Evolutionary conservation across 2,888 invertebrate genomes (phyloP).

Genomic region (Neoitamus cyanurus): DNA sequence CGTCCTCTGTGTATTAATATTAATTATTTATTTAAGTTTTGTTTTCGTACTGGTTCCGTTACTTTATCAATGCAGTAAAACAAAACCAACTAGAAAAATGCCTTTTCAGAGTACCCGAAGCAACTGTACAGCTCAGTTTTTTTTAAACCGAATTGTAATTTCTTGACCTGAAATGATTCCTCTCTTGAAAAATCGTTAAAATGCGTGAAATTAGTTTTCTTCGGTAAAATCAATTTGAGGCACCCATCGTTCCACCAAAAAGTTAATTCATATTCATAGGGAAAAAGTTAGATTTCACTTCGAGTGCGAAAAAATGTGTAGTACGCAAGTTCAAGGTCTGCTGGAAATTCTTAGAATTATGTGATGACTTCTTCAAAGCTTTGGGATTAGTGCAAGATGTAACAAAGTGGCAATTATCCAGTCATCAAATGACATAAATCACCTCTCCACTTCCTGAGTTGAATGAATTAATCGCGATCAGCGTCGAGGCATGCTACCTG

Average conservation of each 20-base stretch:
- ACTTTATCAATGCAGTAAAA: no score
- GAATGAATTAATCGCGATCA: not conserved
- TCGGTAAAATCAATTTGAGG: not conserved
- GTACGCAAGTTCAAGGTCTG: not conserved
- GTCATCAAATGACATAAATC: slow-evolving; percentile 1
- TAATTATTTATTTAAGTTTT: no score
- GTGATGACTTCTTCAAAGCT: not conserved
- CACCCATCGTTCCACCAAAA: not conserved
- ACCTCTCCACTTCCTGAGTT: not conserved
- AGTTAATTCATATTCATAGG: not conserved
- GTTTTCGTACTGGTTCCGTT: no score
- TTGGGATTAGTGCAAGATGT: not conserved
- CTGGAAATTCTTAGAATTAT: not conserved
- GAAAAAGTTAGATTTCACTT: not conserved
- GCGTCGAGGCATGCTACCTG: not conserved
- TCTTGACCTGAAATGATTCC: not conserved
- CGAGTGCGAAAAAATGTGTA: not conserved
- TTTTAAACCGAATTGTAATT: not conserved
- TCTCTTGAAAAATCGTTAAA: not conserved
- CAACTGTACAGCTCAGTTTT: not conserved
- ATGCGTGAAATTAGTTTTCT: not conserved
- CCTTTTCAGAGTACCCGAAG: no score
- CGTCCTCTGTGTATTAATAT: no score
- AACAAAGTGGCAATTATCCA: not conserved
- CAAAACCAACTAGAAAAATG: no score